Conservation (phyloP, 2,888 invertebrate species). For the Altica lythri region DNA sequence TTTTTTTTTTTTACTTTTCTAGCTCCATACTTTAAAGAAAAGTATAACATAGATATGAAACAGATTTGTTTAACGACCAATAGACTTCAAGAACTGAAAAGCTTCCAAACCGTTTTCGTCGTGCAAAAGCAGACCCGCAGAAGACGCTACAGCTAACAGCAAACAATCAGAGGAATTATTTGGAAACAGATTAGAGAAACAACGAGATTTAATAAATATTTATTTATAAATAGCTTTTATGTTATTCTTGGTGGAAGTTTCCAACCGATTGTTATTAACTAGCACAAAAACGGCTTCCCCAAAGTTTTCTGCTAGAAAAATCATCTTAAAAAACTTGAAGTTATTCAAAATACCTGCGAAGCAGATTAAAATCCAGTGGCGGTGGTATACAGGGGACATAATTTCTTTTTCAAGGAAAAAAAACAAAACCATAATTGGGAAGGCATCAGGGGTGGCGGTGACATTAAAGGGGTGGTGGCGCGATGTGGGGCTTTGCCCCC, state of each 20-base stretch:
- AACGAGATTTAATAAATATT: background rate
- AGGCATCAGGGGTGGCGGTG: constrained; percentile 56
- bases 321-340: constrained; percentile 35
- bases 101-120: constrained; percentile 19
- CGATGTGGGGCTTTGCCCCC: constrained; percentile 59
- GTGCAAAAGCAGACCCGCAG: constrained; percentile 33
- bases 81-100: constrained; percentile 18
- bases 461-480: constrained; percentile 59
- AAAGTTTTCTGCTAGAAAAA: constrained; percentile 37
- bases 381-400: constrained; percentile 23
- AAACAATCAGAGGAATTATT: constrained; percentile 7
- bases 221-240: constrained; percentile 8
- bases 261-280: constrained; percentile 9
- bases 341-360: constrained; percentile 37
- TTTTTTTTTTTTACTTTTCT: constrained; percentile 7
- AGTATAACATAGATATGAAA: constrained; percentile 37
- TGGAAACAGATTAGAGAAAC: background rate
- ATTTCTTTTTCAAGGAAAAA: constrained; percentile 36
- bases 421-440: constrained; percentile 45
- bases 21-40: constrained; percentile 15
- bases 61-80: constrained; percentile 21
- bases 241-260: constrained; percentile 5
- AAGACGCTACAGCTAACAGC: constrained; percentile 28
- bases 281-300: constrained; percentile 46
- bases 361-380: constrained; percentile 35